Evolutionary conservation across 2,797 vertebrate genomes (phyloP).

Genomic region (Anas bernieri): DNA sequence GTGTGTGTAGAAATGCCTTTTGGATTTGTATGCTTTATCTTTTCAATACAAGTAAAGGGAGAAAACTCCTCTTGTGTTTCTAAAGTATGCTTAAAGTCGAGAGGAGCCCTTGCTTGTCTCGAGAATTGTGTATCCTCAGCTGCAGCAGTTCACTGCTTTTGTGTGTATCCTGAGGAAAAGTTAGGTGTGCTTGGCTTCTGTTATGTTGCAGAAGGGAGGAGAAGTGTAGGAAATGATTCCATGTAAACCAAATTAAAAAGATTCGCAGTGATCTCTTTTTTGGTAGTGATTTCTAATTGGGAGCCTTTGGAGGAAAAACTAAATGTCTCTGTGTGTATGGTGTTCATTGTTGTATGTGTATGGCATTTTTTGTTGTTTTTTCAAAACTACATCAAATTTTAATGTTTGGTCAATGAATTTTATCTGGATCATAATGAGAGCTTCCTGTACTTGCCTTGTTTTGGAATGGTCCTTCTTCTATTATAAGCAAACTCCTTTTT

Average conservation of each 20-base stretch:
- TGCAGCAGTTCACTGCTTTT: not conserved
- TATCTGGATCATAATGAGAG: not conserved
- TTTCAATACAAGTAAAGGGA: not conserved
- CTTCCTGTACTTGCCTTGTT: not conserved
- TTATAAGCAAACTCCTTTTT: not conserved
- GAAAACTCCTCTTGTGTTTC: not conserved
- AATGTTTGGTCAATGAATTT: not conserved
- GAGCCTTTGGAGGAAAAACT: not conserved
- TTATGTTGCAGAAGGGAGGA: not conserved
- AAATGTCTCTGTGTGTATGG: not conserved
- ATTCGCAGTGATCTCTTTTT: not conserved
- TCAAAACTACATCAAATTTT: not conserved
- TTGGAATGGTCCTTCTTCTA: not conserved
- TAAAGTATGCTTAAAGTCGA: not conserved
- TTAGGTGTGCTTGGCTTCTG: not conserved
- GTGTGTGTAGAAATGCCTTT: not conserved
- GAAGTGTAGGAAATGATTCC: not conserved
- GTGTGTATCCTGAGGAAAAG: not conserved
- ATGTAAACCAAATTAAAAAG: not conserved
- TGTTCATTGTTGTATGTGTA: not conserved
- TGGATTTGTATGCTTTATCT: not conserved
- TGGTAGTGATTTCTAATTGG: not conserved
- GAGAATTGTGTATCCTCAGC: not conserved
- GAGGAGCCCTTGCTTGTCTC: not conserved
- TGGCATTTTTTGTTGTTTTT: not conserved